Conservation (phyloP, 2,113 vertebrate species). For the Perca schrenkii region DNA sequence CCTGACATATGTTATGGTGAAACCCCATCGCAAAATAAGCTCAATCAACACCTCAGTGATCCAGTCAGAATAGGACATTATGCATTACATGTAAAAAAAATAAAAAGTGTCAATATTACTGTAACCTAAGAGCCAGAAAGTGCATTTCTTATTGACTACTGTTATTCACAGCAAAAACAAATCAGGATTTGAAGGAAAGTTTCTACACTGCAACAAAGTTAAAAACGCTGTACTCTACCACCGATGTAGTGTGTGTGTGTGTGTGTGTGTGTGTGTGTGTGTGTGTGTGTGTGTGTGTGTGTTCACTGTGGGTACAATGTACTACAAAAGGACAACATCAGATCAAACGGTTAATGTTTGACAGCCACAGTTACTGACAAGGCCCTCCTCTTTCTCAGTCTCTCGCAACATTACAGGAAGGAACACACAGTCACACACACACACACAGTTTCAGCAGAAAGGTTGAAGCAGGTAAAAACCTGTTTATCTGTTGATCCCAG, state of each 20-base stretch:
- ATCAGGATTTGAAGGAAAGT: background rate
- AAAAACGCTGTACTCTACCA: background rate
- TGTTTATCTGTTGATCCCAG: conserved; percentile 42
- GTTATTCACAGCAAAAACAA: background rate
- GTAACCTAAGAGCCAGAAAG: background rate
- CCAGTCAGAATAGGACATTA: background rate
- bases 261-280: conserved; percentile 1
- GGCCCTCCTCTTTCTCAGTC: conserved; percentile 60
- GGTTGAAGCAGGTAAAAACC: conserved; percentile 61
- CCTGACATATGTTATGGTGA: background rate
- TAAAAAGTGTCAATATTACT: background rate
- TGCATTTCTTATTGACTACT: no score
- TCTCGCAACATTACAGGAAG: conserved; percentile 66
- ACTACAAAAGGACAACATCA: conserved; percentile 34
- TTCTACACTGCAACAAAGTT: background rate
- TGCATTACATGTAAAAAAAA: background rate
- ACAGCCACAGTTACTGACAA: conserved; percentile 62
- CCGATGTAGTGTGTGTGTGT: background rate
- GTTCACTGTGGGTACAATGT: conserved; percentile 25
- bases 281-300: background rate
- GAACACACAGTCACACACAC: conserved; percentile 13
- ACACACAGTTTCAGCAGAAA: conserved; percentile 19
- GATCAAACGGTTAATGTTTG: conserved; percentile 71
- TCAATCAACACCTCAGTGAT: background rate
- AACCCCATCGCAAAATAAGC: background rate